phyloP scores from a whole-genome alignment of 1,140 invertebrate species.

The Pogonomyrmex barbatus region DNA sequence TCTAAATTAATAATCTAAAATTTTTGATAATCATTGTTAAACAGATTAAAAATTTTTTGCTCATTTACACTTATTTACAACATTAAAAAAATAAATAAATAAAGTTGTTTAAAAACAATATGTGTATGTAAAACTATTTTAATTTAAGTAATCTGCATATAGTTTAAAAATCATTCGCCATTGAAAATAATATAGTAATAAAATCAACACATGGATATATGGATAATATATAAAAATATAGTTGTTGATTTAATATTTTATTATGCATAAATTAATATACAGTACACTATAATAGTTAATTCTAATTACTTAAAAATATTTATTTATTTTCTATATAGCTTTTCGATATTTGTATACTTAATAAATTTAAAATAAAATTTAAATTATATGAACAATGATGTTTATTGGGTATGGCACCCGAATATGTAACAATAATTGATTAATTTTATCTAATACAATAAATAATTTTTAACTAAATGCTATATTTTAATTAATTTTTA shows the following conservation, averaged over 20 bases:
- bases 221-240: slow-evolving; percentile 41
- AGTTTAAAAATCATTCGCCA: neutral
- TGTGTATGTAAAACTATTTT: neutral
- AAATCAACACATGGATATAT: neutral
- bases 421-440: slow-evolving; percentile 66
- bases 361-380: neutral
- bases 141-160: neutral
- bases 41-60: neutral
- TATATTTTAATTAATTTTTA: slow-evolving; percentile 47
- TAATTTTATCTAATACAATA: slow-evolving; percentile 33
- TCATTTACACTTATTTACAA: neutral
- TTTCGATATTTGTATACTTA: neutral
- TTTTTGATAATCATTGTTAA: neutral
- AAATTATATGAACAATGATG: slow-evolving; percentile 46
- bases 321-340: slow-evolving; percentile 33
- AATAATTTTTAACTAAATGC: neutral
- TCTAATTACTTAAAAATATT: slow-evolving; percentile 11
- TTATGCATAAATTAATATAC: slow-evolving; percentile 33
- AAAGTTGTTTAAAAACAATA: neutral
- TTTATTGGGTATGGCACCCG: slow-evolving; percentile 82
- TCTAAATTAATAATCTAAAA: neutral
- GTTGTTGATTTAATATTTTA: slow-evolving; percentile 57
- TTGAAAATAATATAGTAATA: neutral
- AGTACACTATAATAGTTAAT: neutral
- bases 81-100: neutral